Evolutionary conservation across 1,140 invertebrate species (phyloP).

Genomic region (Nasonia vitripennis): DNA sequence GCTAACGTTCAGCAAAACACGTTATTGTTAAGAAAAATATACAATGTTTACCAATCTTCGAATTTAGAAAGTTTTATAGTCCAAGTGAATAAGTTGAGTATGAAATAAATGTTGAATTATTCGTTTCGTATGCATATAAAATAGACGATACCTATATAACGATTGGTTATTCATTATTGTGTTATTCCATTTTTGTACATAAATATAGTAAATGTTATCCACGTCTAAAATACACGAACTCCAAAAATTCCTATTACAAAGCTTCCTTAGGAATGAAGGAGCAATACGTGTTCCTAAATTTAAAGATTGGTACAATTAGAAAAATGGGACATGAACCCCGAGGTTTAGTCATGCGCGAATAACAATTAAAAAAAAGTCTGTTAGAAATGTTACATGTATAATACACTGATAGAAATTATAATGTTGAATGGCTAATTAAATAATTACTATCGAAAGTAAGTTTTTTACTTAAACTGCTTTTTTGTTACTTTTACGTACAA

Average conservation of each 20-base stretch:
- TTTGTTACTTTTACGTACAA: too few species aligned
- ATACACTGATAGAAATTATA: neutral
- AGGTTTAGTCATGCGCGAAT: neutral
- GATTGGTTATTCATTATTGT: neutral
- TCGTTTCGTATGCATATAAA: neutral
- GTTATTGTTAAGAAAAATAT: neutral
- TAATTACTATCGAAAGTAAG: too few species aligned
- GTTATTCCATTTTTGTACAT: neutral
- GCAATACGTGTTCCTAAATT: neutral
- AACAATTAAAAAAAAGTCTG: constrained; percentile 13
- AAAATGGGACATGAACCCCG: neutral
- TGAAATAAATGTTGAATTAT: neutral
- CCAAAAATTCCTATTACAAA: too few species aligned
- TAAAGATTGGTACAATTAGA: neutral
- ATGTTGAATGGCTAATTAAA: neutral
- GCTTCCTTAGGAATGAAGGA: too few species aligned
- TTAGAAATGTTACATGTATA: constrained; percentile 14
- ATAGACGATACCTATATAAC: neutral
- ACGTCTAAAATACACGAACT: too few species aligned
- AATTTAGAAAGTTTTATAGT: neutral
- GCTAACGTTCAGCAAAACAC: neutral
- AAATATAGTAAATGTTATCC: neutral
- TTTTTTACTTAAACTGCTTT: too few species aligned
- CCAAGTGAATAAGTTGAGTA: neutral
- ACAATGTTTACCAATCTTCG: neutral